phyloP scores from a whole-genome alignment of 2,113 vertebrate species.

The Apodemus speciosus region DNA sequence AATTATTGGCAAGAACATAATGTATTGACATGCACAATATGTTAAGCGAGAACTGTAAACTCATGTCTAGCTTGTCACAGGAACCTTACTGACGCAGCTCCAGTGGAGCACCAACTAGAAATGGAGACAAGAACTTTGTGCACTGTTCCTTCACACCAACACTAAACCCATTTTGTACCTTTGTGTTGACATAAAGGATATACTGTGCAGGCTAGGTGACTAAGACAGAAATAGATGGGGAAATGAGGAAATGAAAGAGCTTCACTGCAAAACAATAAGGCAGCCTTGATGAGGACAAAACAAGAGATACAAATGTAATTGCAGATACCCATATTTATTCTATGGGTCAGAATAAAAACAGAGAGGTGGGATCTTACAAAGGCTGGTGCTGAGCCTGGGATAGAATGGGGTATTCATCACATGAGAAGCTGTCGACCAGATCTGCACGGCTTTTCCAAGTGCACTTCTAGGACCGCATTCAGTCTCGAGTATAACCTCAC shows the following conservation, averaged over 20 bases:
- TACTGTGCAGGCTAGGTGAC: neutral
- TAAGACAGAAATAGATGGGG: neutral
- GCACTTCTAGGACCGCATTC: neutral
- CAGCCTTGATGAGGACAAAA: neutral
- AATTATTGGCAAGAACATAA: slow-evolving; percentile 94
- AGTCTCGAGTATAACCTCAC: neutral
- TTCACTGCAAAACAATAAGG: slow-evolving; percentile 9
- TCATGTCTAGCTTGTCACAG: slow-evolving; percentile 81
- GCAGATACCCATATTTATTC: neutral
- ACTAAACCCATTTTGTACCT: neutral
- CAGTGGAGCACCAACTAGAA: slow-evolving; percentile 19
- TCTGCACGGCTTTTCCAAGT: neutral
- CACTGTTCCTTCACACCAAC: neutral
- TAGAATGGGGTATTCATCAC: slow-evolving; percentile 29
- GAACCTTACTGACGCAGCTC: slow-evolving; percentile 67
- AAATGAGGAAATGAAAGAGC: neutral
- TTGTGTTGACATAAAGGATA: neutral
- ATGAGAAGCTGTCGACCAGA: neutral
- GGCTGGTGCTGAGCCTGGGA: neutral
- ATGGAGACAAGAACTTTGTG: neutral
- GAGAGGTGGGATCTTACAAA: neutral
- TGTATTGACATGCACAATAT: slow-evolving; percentile 89
- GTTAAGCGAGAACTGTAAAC: slow-evolving; percentile 88
- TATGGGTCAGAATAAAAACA: slow-evolving; percentile 15
- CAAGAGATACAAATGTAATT: slow-evolving; percentile 22